These are phyloP conservation scores for Macquaria australasica DNA, from an alignment of 2,113 vertebrate genomes.

Conservation along the genomic window DNA sequence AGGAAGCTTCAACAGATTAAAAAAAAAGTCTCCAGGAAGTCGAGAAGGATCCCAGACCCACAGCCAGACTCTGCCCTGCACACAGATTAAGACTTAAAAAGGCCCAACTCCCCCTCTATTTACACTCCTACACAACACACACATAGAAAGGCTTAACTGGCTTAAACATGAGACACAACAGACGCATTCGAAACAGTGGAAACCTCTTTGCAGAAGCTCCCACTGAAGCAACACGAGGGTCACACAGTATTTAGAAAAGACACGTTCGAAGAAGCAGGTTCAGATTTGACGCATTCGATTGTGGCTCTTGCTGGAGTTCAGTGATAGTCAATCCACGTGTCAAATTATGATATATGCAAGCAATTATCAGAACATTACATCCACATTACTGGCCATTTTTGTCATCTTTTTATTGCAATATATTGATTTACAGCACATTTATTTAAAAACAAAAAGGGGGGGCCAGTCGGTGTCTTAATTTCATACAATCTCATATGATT, in stretches of 20 bases:
- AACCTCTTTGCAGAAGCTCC: conserved; percentile 8
- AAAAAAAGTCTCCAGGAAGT: not conserved
- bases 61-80: conserved; percentile 32
- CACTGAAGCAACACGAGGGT: not conserved
- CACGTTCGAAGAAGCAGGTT: conserved; percentile 9
- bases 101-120: conserved; percentile 10
- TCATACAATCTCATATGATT: conserved; percentile 13
- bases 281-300: conserved; percentile 9
- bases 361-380: not conserved
- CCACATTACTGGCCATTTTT: conserved; percentile 23
- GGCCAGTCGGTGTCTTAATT: conserved; percentile 7
- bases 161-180: conserved; percentile 16
- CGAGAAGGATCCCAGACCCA: conserved; percentile 14
- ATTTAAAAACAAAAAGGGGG: conserved; percentile 19
- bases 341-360: conserved; percentile 1
- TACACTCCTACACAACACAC: conserved; percentile 28
- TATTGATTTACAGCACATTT: conserved; percentile 27
- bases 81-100: conserved; percentile 41
- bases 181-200: conserved; percentile 13
- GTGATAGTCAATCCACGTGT: not conserved
- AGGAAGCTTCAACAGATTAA: not conserved
- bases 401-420: conserved; percentile 19
- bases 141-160: conserved; percentile 38
- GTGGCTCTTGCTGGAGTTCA: conserved; percentile 19
- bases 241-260: not conserved